phyloP scores from a whole-genome alignment of 2,113 vertebrate species.

The Connochaetes taurinus region DNA sequence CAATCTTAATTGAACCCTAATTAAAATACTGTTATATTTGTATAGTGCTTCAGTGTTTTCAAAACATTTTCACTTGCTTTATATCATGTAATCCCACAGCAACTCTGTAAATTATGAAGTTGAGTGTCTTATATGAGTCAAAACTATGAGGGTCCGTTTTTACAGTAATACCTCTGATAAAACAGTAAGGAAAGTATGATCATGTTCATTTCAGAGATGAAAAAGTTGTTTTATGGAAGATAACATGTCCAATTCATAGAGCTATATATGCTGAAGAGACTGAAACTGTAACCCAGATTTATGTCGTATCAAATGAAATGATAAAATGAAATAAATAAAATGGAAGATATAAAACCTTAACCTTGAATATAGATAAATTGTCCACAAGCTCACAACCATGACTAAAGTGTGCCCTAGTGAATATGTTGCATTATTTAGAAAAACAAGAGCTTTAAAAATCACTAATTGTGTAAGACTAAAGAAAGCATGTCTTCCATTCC shows the following conservation, averaged over 20 bases:
- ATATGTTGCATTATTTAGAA: not conserved
- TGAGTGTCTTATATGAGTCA: not conserved
- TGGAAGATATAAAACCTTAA: not conserved
- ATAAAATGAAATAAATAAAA: not conserved
- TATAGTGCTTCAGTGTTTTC: not conserved
- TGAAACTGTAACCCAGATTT: not conserved
- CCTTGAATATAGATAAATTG: not conserved
- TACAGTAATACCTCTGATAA: not conserved
- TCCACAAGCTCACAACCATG: not conserved
- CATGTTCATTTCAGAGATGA: not conserved
- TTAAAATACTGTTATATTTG: not conserved
- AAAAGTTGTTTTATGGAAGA: not conserved
- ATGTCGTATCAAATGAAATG: not conserved
- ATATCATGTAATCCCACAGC: not conserved
- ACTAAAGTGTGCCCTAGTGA: not conserved
- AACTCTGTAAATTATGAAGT: not conserved
- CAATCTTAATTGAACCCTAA: not conserved
- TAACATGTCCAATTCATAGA: not conserved
- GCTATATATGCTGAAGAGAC: not conserved
- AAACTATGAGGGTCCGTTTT: not conserved
- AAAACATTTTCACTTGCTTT: not conserved
- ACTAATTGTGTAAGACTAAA: not conserved
- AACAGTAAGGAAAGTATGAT: not conserved
- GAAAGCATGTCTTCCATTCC: not conserved
- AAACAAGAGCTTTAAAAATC: not conserved